Percentiles rank a stretch among this genome's conserved stretches.
These are phyloP conservation scores for Coracias cyanogaster DNA, from an alignment of 2,797 vertebrate genomes.

Conservation along the genomic window DNA sequence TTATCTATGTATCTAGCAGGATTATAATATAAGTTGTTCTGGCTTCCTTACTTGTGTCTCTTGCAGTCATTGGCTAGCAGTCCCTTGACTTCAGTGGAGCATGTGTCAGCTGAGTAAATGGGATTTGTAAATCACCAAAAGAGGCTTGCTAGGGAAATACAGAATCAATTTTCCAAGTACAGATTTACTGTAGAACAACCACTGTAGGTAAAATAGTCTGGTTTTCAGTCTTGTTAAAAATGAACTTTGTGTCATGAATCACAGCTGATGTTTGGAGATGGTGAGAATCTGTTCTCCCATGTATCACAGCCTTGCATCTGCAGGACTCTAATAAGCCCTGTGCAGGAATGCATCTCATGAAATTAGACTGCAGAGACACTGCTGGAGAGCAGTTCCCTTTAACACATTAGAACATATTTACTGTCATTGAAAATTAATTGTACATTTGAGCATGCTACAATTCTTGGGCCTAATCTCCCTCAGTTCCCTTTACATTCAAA, in stretches of 20 bases:
- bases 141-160: neutral
- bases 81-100: neutral
- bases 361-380: neutral
- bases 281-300: neutral
- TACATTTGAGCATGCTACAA: neutral
- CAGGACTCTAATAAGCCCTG: neutral
- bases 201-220: neutral
- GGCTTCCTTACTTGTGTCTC: neutral
- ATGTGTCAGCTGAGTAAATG: neutral
- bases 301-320: neutral
- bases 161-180: neutral
- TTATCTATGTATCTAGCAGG: neutral
- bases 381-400: neutral
- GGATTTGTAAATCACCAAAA: neutral
- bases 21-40: neutral
- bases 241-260: neutral
- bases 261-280: neutral
- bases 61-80: neutral
- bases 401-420: neutral
- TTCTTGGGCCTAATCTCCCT: neutral
- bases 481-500: neutral
- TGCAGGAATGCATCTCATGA: neutral
- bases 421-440: neutral
- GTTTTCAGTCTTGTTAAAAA: neutral
- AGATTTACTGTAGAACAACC: neutral